Percentiles rank a stretch among this genome's conserved stretches.
Evolutionary conservation across 2,888 invertebrate genomes (phyloP).

Genomic region (Galeruca laticollis): DNA sequence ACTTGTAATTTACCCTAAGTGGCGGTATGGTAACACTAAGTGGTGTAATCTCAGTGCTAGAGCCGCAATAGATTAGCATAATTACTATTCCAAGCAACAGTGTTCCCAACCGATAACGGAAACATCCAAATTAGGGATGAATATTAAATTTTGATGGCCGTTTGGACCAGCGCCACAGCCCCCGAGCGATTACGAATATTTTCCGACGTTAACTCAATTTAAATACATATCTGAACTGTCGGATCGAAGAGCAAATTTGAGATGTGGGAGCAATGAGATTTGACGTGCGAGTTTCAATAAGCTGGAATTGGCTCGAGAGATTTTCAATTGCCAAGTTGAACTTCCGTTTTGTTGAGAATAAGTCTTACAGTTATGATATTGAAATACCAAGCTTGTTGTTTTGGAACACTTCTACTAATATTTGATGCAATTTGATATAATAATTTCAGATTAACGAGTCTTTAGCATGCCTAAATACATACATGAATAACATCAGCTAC

Average conservation of each 20-base stretch:
- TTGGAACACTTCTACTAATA: too few relatives aligned
- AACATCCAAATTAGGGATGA: constrained; percentile 48
- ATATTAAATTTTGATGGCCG: constrained; percentile 46
- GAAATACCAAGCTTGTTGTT: too few relatives aligned
- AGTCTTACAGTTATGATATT: background rate
- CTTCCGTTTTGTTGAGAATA: background rate
- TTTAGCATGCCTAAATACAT: too few relatives aligned
- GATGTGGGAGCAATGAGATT: background rate
- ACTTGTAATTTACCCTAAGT: constrained; percentile 45
- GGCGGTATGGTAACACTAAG: constrained; percentile 45
- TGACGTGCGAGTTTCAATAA: background rate
- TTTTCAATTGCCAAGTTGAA: background rate
- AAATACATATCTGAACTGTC: constrained; percentile 14
- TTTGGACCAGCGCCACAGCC: constrained; percentile 11
- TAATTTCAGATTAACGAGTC: too few relatives aligned
- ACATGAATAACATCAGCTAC: too few relatives aligned
- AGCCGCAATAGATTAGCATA: constrained; percentile 52
- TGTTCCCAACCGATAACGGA: constrained; percentile 53
- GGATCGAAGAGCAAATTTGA: background rate
- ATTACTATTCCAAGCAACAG: constrained; percentile 51
- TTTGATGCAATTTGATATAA: too few relatives aligned
- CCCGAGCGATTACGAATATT: constrained; percentile 20
- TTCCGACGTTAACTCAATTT: constrained; percentile 13
- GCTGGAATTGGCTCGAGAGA: background rate
- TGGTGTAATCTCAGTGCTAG: constrained; percentile 42